These are phyloP conservation scores for Callionymus lyra DNA, from an alignment of 2,113 vertebrate genomes.

Conservation along the genomic window DNA sequence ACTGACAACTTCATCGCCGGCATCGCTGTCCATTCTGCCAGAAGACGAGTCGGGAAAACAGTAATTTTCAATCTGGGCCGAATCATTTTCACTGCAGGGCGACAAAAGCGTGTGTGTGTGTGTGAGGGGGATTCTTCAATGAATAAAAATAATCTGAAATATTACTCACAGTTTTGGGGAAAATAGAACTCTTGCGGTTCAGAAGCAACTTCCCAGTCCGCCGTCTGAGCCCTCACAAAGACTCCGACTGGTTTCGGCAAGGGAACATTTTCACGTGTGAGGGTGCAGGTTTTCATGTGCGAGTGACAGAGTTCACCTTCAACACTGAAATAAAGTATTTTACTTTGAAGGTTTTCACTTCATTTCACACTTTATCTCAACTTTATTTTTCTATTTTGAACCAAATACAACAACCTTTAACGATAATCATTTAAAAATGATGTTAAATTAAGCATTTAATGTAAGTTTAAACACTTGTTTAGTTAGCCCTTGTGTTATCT, in stretches of 20 bases:
- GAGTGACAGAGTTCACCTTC: too few species aligned
- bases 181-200: constrained; percentile 6
- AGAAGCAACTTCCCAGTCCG: constrained; percentile 22
- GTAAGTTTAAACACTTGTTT: too few species aligned
- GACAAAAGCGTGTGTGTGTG: neutral
- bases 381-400: too few species aligned
- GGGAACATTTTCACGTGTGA: neutral
- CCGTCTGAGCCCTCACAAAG: constrained; percentile 34
- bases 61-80: neutral
- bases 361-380: too few species aligned
- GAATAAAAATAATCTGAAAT: neutral
- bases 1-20: rapidly evolving
- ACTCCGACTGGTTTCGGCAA: rapidly evolving
- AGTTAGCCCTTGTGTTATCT: too few species aligned
- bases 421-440: too few species aligned
- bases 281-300: too few species aligned
- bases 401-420: too few species aligned
- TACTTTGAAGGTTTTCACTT: too few species aligned
- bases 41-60: constrained; percentile 2
- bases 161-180: constrained; percentile 31
- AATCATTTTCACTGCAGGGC: constrained; percentile 31
- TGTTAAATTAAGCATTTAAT: too few species aligned
- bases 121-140: neutral
- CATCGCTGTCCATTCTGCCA: constrained; percentile 9
- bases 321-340: too few species aligned